Percentiles rank a stretch among this genome's conserved stretches.
These are phyloP conservation scores for Dicycla oo DNA, from an alignment of 2,888 invertebrate genomes.

Conservation along the genomic window DNA sequence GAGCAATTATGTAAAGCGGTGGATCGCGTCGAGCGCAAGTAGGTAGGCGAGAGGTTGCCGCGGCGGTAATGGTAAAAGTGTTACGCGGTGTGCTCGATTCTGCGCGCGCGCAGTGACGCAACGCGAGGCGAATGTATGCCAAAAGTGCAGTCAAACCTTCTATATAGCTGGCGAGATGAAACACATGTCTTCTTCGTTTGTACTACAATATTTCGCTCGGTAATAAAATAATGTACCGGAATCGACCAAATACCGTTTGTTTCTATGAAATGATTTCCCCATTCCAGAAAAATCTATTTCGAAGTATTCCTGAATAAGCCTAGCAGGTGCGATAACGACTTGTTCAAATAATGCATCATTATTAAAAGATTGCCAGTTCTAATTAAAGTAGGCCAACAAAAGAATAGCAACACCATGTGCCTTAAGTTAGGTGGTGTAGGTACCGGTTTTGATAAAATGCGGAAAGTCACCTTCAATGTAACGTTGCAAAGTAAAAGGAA, in stretches of 20 bases:
- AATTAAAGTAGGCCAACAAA: conserved; percentile 17
- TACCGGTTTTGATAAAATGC: conserved; percentile 44
- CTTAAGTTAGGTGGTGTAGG: conserved; percentile 10
- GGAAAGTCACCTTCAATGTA: conserved; percentile 41
- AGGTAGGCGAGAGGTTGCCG: conserved; percentile 80
- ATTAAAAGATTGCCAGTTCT: background rate
- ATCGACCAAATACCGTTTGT: conserved; percentile 1
- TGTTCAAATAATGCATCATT: background rate
- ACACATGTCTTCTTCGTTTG: conserved; percentile 40
- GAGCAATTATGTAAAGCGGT: conserved; percentile 88
- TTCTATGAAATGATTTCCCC: background rate
- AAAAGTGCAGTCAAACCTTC: conserved; percentile 87
- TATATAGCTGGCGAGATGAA: conserved; percentile 54
- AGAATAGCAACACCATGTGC: conserved; percentile 19
- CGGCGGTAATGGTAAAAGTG: conserved; percentile 87
- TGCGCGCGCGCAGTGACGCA: conserved; percentile 81
- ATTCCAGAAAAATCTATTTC: background rate
- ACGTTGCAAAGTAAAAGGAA: conserved; percentile 63
- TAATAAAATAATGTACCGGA: background rate
- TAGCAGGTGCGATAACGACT: background rate
- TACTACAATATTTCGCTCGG: conserved; percentile 46
- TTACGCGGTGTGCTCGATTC: conserved; percentile 87
- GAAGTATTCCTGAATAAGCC: background rate
- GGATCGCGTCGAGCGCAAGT: conserved; percentile 81
- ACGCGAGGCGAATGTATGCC: conserved; percentile 86